Evolutionary conservation across 1,140 invertebrate species (phyloP).

Genomic region (Drosophila micromelanica): DNA sequence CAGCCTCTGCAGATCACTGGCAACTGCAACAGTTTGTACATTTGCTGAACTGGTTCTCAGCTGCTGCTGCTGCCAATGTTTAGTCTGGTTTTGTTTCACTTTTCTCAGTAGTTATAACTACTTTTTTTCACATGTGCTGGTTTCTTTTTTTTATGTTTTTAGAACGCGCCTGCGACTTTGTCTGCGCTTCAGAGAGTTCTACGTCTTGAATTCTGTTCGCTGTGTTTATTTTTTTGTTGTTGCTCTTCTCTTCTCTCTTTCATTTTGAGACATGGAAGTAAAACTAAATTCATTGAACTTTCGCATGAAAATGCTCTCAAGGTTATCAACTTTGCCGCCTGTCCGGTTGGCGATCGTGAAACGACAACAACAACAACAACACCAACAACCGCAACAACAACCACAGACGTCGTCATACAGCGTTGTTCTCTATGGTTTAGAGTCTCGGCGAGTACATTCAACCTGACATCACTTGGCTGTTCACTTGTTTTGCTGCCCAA

Average conservation of each 20-base stretch:
- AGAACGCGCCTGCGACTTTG: slow-evolving; percentile 41
- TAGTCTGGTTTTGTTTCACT: slow-evolving; percentile 83
- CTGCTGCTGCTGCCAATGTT: slow-evolving; percentile 61
- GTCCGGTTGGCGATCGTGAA: slow-evolving; percentile 67
- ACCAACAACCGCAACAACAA: not conserved
- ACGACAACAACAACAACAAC: slow-evolving; percentile 37
- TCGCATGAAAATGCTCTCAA: slow-evolving; percentile 84
- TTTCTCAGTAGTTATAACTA: slow-evolving; percentile 60
- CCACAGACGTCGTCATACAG: slow-evolving; percentile 14
- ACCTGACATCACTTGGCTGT: slow-evolving; percentile 46
- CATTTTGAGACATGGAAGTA: slow-evolving; percentile 74
- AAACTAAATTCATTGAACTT: slow-evolving; percentile 84
- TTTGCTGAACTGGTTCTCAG: slow-evolving; percentile 75
- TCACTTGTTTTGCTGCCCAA: slow-evolving; percentile 41
- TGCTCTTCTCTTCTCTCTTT: slow-evolving; percentile 22
- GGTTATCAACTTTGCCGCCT: slow-evolving; percentile 83
- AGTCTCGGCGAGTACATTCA: slow-evolving; percentile 68
- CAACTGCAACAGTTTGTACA: slow-evolving; percentile 59
- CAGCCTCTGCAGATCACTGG: slow-evolving; percentile 21
- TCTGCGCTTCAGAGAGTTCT: slow-evolving; percentile 30
- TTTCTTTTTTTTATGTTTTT: slow-evolving; percentile 35
- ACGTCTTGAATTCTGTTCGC: slow-evolving; percentile 6
- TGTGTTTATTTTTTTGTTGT: slow-evolving; percentile 6
- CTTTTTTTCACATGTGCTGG: slow-evolving; percentile 64
- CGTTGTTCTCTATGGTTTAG: slow-evolving; percentile 74